A percentile compares a stretch with the other conserved stretches of the same genome.
These are phyloP conservation scores for Equus przewalskii DNA, from an alignment of 2,113 vertebrate genomes.

Conservation along the genomic window DNA sequence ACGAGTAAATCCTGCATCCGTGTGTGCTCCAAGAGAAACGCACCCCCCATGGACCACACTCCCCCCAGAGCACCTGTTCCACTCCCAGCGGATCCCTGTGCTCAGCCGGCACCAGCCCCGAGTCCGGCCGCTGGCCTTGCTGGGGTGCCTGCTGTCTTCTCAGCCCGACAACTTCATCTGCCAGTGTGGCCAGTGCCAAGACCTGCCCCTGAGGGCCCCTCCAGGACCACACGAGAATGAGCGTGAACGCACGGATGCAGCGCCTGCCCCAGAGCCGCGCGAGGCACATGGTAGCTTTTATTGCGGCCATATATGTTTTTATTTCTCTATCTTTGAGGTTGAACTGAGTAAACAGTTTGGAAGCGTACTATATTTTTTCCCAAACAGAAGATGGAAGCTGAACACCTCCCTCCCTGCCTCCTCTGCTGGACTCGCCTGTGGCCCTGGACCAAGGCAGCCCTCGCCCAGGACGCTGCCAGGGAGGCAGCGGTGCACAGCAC, in stretches of 20 bases:
- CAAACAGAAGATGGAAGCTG: background rate
- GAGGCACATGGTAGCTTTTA: rapidly evolving
- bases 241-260: rapidly evolving
- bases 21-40: rapidly evolving
- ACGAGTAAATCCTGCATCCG: rapidly evolving
- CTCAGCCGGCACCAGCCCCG: too few relatives aligned
- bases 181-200: rapidly evolving
- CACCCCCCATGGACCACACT: rapidly evolving
- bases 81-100: rapidly evolving
- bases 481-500: background rate
- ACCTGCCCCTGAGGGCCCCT: background rate
- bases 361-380: background rate
- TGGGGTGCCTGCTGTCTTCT: rapidly evolving
- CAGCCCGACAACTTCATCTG: rapidly evolving
- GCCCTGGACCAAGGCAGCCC: rapidly evolving
- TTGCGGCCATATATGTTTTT: rapidly evolving
- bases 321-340: rapidly evolving
- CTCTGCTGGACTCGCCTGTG: background rate
- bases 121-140: background rate
- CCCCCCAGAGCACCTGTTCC: rapidly evolving
- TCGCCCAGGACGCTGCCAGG: rapidly evolving
- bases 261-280: rapidly evolving
- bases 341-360: rapidly evolving
- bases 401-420: background rate
- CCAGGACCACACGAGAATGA: rapidly evolving